Conservation (phyloP, 2,888 invertebrate species). For the Hoplodrina blanda region DNA sequence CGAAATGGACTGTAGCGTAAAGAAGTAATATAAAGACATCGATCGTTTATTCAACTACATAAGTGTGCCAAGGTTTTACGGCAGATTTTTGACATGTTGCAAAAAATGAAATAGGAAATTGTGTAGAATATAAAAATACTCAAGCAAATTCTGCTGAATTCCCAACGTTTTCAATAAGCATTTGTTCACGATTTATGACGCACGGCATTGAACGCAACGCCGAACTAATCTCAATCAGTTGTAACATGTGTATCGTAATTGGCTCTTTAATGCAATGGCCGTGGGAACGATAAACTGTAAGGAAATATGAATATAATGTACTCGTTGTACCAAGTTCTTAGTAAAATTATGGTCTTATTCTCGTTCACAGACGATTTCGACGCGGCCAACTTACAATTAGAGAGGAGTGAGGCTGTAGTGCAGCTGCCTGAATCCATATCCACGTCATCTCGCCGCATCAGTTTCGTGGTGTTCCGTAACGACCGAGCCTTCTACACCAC, state of each 20-base stretch:
- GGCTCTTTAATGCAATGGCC: conserved; percentile 5
- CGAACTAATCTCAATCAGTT: conserved; percentile 48
- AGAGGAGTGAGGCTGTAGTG: conserved; percentile 81
- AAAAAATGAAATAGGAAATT: too few relatives aligned
- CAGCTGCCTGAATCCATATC: conserved; percentile 80
- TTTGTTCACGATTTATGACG: conserved; percentile 24
- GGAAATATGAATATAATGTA: conserved; percentile 4
- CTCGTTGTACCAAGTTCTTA: not conserved
- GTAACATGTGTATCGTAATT: conserved; percentile 32
- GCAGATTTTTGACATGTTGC: too few relatives aligned
- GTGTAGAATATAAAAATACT: not conserved
- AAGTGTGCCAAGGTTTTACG: too few relatives aligned
- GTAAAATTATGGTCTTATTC: not conserved
- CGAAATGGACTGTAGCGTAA: too few relatives aligned
- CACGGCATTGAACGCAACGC: conserved; percentile 26
- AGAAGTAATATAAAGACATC: too few relatives aligned
- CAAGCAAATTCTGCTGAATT: not conserved
- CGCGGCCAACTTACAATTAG: conserved; percentile 69
- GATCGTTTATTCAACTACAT: too few relatives aligned
- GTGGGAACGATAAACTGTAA: conserved; percentile 17
- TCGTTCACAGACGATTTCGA: conserved; percentile 74
- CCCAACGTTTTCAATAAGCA: conserved; percentile 4
- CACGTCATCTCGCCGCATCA: conserved; percentile 76
- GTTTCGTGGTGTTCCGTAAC: conserved; percentile 87
- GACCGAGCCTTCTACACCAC: conserved; percentile 81